Percentiles rank a stretch among this genome's conserved stretches.
Conservation (phyloP, 2,888 invertebrate species). For the Hylaea fasciaria region DNA sequence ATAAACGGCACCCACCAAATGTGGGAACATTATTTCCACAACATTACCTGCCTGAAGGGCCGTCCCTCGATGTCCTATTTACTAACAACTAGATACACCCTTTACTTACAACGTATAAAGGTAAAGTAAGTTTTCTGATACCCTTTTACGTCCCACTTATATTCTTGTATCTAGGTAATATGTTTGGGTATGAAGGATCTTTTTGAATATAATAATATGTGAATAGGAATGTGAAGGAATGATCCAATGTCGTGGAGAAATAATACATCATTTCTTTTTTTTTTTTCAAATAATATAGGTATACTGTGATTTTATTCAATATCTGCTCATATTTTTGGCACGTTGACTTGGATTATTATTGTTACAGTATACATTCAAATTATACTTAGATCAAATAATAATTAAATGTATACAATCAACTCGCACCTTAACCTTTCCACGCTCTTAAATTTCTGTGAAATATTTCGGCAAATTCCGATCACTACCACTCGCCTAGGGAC, state of each 20-base stretch:
- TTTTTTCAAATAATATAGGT: too few species aligned
- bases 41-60: slow-evolving; percentile 51
- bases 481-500: not conserved
- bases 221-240: slow-evolving; percentile 6
- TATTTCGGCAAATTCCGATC: not conserved
- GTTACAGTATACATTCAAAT: not conserved
- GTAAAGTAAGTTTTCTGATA: slow-evolving; percentile 34
- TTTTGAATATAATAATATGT: slow-evolving; percentile 31
- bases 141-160: slow-evolving; percentile 32
- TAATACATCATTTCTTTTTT: not conserved
- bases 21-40: slow-evolving; percentile 49
- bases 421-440: too few species aligned
- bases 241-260: not conserved
- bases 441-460: too few species aligned
- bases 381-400: too few species aligned
- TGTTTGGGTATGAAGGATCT: slow-evolving; percentile 18
- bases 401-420: too few species aligned
- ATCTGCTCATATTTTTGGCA: too few species aligned
- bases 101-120: slow-evolving; percentile 36
- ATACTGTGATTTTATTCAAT: too few species aligned
- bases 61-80: slow-evolving; percentile 46
- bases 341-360: not conserved
- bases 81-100: slow-evolving; percentile 39
- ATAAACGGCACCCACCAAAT: slow-evolving; percentile 30
- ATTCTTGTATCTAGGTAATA: slow-evolving; percentile 23